Evolutionary conservation across 2,797 vertebrate species (phyloP), one percentile per base, ranked within the genome.

Genomic region (Aldrovandia affinis): DNA sequence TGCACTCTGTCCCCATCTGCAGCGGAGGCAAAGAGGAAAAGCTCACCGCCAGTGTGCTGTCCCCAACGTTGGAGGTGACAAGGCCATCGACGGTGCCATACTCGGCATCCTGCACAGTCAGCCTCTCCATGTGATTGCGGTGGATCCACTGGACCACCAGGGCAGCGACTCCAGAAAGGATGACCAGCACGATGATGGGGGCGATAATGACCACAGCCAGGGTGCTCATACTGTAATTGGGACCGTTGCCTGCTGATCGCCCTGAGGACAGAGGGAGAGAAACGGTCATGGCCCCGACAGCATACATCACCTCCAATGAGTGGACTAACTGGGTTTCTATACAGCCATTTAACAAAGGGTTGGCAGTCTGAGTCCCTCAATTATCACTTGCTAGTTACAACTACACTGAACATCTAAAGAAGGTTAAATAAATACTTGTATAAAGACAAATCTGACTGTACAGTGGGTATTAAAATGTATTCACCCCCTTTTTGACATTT

Each of bases 11-110:
- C n/a, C n/a, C n/a, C n/a, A n/a, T n/a, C n/a, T n/a, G n/a, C n/a
- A n/a, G 50, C 12, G 50, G 12, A 12, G 4, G 12, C 12, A 52
- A 4, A 28, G 61, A 65, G 61, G n/a, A 28, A 30, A 30, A 30
- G 95, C 98, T 98, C 92, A 99, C 98, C 90, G 98, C 98, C 89
- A 99, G 89, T 0, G 98, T 99, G 95, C 96, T 99, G 88, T 99
- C 98, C 54, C 98, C 98, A 78, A 99, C 98, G 0, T 99, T 99
- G 14, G 98, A 98, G 0, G 98, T 97, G 81, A 99, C 99, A 73
- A 99, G 97, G 8, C 98, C 98, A 59, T 99, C 98, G 0, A 99
- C 97, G 2, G 98, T 97, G 81, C 98, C 98, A 0, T 99, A 98
- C 75, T 99, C 98, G 0, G 97, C 97, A 52, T 99, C 98, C 63